phyloP scores from a whole-genome alignment of 2,113 vertebrate species.

The Onychostoma macrolepis region DNA sequence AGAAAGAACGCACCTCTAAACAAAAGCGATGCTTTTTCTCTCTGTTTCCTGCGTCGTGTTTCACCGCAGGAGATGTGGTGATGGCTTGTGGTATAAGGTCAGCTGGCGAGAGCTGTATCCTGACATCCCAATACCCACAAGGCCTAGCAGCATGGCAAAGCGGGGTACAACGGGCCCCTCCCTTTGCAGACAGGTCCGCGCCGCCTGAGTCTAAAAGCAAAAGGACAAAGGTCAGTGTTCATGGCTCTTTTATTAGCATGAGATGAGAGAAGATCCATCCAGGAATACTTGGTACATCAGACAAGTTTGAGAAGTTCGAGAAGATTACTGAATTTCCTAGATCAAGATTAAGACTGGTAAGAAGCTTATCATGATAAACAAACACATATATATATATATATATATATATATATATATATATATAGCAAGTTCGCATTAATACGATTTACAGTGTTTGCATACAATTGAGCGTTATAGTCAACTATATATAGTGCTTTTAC shows the following conservation, averaged over 20 bases:
- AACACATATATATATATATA: neutral
- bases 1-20: neutral
- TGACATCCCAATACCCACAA: constrained; percentile 80
- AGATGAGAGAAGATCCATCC: neutral
- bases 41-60: neutral
- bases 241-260: neutral
- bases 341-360: neutral
- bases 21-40: neutral
- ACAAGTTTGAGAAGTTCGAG: neutral
- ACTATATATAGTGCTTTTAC: neutral
- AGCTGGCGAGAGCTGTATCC: constrained; percentile 84
- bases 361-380: neutral
- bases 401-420: no score
- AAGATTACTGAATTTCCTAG: neutral
- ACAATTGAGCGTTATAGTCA: neutral
- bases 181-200: constrained; percentile 70
- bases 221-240: constrained; percentile 44
- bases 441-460: neutral
- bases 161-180: constrained; percentile 71
- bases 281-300: neutral
- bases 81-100: constrained; percentile 75
- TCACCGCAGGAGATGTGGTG: constrained; percentile 69
- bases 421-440: neutral
- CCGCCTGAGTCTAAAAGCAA: constrained; percentile 78
- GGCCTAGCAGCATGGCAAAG: constrained; percentile 78